These are phyloP conservation scores for Taeniopygia guttata DNA, from an alignment of 2,797 vertebrate species.

Conservation along the genomic window DNA sequence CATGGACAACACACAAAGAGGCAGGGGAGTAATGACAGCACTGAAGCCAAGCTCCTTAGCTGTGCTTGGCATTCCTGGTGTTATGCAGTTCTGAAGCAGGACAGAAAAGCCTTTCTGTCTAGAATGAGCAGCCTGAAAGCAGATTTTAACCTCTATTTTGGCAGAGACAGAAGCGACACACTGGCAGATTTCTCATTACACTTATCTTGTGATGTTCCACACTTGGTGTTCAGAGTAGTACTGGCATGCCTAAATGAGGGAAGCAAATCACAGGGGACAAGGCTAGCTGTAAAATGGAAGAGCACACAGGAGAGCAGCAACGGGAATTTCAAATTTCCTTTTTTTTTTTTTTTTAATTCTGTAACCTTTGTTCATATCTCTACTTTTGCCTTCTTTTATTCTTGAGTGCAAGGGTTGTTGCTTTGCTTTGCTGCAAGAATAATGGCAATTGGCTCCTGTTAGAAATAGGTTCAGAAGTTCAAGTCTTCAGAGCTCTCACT, in stretches of 20 bases:
- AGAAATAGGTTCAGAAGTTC: constrained; percentile 44
- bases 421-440: neutral
- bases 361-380: neutral
- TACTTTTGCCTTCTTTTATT: neutral
- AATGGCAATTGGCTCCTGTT: neutral
- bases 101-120: constrained; percentile 20
- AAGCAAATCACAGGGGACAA: neutral
- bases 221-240: neutral
- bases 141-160: constrained; percentile 53
- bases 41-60: neutral
- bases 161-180: constrained; percentile 9
- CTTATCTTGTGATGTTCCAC: constrained; percentile 7
- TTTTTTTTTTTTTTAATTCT: neutral
- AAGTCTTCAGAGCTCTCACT: constrained; percentile 7
- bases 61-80: neutral
- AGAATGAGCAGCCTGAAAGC: constrained; percentile 24
- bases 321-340: neutral
- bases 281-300: constrained; percentile 17
- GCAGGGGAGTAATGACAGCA: neutral
- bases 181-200: constrained; percentile 34
- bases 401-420: neutral
- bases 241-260: neutral
- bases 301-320: neutral
- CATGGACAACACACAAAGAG: neutral
- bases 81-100: neutral